Base-by-base conservation (phyloP, 2,797 vertebrate genomes). In the Manis pentadactyla region DNA sequence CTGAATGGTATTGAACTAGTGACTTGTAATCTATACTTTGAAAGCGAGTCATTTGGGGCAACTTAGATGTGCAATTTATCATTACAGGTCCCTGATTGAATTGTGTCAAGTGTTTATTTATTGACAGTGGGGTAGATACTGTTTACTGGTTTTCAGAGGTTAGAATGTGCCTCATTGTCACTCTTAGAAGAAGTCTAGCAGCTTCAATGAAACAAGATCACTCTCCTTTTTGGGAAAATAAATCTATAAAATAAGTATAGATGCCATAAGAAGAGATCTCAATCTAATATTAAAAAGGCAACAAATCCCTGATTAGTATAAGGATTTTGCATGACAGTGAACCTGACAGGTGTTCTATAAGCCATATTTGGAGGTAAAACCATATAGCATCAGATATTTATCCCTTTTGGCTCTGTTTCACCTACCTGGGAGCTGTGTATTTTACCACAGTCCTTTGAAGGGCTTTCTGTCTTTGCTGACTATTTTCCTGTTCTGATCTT, bases 161-260 rank as follows among this genome's bases (percentile, higher is more conserved):
- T 69, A 89, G 64, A 39, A 19, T 90, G 46, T 92, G 31, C 18
- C 53, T 95, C 21, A 19, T 13, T 31, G 1, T n/a, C 79, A 86
- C 89, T 29, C 23, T 83, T 37, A 66, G 63, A 97, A 81, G n/a
- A 84, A 93, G 77, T 87, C 5, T 46, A 87, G 69, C 55, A 64
- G 5, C 42, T 74, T 83, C 64, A 79, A 0, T 59, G 66, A 64
- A 78, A 23, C n/a, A 83, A 57, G 8, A 69, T 25, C 21, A 13
- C 31, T 82, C 7, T 77, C 42, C n/a, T 90, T 78, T 78, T 78
- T 78, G 59, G 17, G 31, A 90, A 93, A 59, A 86, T 37, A 8
- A 89, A 89, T 21, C 64, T 71, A 4, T 39, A 87, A 75, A 42
- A 77, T 5, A 49, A 57, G 17, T 37, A 51, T 4, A 46, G 29